Percentiles rank a stretch among this genome's conserved stretches.
Evolutionary conservation across 2,113 vertebrate genomes (phyloP).

Genomic region (Rhinoptilus africanus): DNA sequence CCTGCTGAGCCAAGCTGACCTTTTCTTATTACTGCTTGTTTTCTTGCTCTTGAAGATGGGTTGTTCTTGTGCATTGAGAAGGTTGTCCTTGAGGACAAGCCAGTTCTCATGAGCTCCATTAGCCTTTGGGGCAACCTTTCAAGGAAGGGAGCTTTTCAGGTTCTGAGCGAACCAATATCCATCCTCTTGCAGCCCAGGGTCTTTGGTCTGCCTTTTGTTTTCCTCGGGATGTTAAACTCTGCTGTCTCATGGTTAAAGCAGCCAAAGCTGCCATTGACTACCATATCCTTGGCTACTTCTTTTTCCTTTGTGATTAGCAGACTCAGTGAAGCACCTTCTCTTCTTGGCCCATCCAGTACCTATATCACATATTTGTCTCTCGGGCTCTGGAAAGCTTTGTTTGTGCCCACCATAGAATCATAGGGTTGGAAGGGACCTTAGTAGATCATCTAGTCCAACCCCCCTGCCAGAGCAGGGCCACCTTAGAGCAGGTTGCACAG

Average conservation of each 20-base stretch:
- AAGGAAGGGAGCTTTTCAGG: background rate
- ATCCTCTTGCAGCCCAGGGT: background rate
- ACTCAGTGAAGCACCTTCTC: background rate
- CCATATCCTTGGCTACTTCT: rapidly evolving
- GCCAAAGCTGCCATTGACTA: background rate
- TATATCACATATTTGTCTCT: background rate
- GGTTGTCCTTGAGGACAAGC: background rate
- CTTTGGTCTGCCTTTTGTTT: background rate
- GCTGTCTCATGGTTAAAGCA: background rate
- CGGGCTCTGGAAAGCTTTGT: background rate
- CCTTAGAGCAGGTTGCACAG: too few relatives aligned
- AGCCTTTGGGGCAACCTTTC: background rate
- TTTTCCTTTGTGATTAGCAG: background rate
- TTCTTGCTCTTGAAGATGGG: background rate
- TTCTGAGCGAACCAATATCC: background rate
- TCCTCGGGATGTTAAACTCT: background rate
- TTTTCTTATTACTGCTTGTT: background rate
- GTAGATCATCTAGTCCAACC: too few relatives aligned
- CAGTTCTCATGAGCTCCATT: background rate
- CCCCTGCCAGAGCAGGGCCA: too few relatives aligned
- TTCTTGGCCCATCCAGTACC: background rate
- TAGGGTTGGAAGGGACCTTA: too few relatives aligned
- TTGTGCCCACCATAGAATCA: background rate
- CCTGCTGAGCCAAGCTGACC: background rate
- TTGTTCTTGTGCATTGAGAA: background rate